Conservation (phyloP, 1,140 invertebrate species). For the Penaeus vannamei region DNA sequence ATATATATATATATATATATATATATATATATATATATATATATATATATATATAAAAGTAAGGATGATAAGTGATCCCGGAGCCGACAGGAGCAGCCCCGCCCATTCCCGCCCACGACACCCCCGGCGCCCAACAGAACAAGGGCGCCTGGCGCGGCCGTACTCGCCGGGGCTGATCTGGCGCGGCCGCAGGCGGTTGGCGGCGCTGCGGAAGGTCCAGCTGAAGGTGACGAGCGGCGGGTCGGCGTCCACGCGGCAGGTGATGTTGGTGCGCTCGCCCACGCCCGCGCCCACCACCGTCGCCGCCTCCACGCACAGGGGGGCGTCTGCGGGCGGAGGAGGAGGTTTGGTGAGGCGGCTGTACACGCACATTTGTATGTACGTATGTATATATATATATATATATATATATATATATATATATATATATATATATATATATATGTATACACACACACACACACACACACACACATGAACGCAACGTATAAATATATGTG, state of each 20-base stretch:
- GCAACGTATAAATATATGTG: too few relatives aligned
- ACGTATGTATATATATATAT: conserved; percentile 7
- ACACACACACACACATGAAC: neutral
- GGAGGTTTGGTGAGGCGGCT: neutral
- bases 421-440: conserved; percentile 28
- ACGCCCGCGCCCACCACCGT: conserved; percentile 38
- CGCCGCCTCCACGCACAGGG: neutral
- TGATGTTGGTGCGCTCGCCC: conserved; percentile 33
- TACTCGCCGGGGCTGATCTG: too few relatives aligned
- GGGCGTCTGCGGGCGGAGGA: neutral
- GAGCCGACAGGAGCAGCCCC: too few relatives aligned
- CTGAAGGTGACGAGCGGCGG: conserved; percentile 36
- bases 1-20: too few relatives aligned
- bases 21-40: too few relatives aligned
- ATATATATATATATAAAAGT: too few relatives aligned
- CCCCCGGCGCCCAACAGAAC: too few relatives aligned
- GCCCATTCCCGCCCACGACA: too few relatives aligned
- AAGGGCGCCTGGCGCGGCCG: too few relatives aligned
- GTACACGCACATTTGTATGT: neutral
- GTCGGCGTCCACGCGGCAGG: conserved; percentile 46
- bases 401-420: conserved; percentile 28
- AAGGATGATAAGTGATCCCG: too few relatives aligned
- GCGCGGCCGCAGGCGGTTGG: neutral
- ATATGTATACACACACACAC: neutral
- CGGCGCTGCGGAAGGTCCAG: conserved; percentile 43